Base-by-base conservation (phyloP, 2,888 invertebrate genomes). In the Tipula vernalis region DNA sequence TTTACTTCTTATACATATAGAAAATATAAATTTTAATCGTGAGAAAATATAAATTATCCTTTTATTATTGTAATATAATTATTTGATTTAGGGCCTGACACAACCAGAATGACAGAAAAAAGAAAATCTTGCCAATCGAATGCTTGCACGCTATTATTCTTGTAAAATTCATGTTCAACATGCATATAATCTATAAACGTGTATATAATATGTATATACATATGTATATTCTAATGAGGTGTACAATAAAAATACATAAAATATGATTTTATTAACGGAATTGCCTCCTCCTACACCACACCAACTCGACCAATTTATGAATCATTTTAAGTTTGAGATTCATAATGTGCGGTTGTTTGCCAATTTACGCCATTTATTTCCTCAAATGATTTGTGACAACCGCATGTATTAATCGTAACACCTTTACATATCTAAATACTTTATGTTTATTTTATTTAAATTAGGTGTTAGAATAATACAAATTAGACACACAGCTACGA, bases 401-500 rank as follows among this genome's bases (percentile, higher is more conserved):
- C 71, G 71, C 71, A 10, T 71, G 28, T 28, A 28, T 71, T 71
- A 71, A 28, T 28, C 28, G 28, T 71, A 28, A 71, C 28, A 71
- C 71, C 71, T 71, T 10, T 15, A 57, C 51, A 15, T 57, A 71
- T 3, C 71, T 71, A 28, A 71, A 71, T 28, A 28, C 71, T 10
- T 71, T 71, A 71, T 71, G 71, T 71, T 71, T 71, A 71, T 71
- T 71, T 71, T 71, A 71, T 71, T 71, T 71, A 71, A 71, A 71
- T 71, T 71, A 71, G 71, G 71, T 71, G 71, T 71, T 71, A 71
- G 71, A 8, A 71, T 71, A 71, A 71, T 51, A 51, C 51, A 28
- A 28, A 71, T 71, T 71, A 71, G 28, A 71, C 71, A n/a, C n/a
- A n/a, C n/a, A n/a, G 71, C 28, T 71, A 8, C 8, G 15, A 5